phyloP scores from a whole-genome alignment of 2,888 invertebrate genomes.

The Cheilosia urbana region DNA sequence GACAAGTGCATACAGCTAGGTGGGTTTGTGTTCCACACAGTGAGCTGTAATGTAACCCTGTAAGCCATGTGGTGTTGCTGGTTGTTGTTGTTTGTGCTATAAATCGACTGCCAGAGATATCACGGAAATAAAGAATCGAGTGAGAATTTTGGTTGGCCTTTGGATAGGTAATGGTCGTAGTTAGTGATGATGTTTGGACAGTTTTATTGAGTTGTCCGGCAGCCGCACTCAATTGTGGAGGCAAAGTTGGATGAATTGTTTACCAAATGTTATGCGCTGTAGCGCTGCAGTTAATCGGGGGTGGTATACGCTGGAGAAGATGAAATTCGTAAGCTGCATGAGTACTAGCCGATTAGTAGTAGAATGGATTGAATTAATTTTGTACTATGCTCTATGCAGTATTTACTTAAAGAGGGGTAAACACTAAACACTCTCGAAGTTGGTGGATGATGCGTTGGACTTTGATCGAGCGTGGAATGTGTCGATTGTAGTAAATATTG shows the following conservation, averaged over 20 bases:
- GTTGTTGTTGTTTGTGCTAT: slow-evolving; percentile 7
- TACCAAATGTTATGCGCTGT: slow-evolving; percentile 2
- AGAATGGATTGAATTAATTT: no score
- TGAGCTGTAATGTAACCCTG: slow-evolving; percentile 24
- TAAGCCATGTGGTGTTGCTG: slow-evolving; percentile 2
- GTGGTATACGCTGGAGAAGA: not conserved
- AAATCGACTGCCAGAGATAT: slow-evolving; percentile 25
- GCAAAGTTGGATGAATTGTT: slow-evolving; percentile 41
- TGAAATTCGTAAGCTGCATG: not conserved
- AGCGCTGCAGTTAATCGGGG: not conserved
- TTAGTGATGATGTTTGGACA: slow-evolving; percentile 47
- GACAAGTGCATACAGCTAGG: slow-evolving; percentile 44
- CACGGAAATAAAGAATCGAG: slow-evolving; percentile 62
- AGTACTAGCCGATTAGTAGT: no score
- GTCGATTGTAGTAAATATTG: no score
- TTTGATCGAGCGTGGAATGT: not conserved
- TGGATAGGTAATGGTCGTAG: slow-evolving; percentile 26
- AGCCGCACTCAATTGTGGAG: slow-evolving; percentile 32
- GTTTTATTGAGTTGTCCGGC: slow-evolving; percentile 49
- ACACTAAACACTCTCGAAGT: not conserved
- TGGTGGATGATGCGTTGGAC: not conserved
- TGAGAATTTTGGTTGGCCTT: slow-evolving; percentile 50
- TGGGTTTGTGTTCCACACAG: slow-evolving; percentile 16
- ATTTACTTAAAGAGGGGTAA: not conserved
- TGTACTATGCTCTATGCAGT: not conserved